Evolutionary conservation across 2,113 vertebrate species (phyloP).

Genomic region (Pterophyllum scalare): DNA sequence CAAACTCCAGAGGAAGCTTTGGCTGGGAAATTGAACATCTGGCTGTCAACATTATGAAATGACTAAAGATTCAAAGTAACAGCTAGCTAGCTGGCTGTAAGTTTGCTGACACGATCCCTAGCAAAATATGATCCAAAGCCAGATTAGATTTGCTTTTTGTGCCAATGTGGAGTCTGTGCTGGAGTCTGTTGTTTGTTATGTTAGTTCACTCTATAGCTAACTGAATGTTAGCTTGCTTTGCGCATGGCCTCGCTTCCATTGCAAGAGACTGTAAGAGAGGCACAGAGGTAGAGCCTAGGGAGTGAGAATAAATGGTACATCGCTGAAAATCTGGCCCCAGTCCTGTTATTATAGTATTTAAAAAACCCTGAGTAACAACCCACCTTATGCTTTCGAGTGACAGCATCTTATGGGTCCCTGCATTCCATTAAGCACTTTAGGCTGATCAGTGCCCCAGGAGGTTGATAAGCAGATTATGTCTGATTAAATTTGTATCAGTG

Average conservation of each 20-base stretch:
- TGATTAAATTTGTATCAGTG: conserved; percentile 87
- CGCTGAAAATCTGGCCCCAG: neutral
- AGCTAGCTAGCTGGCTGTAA: neutral
- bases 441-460: conserved; percentile 79
- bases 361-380: conserved; percentile 51
- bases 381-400: conserved; percentile 77
- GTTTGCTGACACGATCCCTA: neutral
- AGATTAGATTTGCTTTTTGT: neutral
- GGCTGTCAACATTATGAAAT: neutral
- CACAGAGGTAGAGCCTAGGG: neutral
- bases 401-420: conserved; percentile 76
- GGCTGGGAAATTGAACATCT: neutral
- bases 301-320: neutral
- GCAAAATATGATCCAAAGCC: neutral
- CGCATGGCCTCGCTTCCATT: neutral
- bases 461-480: conserved; percentile 85
- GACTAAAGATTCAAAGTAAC: neutral
- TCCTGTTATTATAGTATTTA: conserved; percentile 13
- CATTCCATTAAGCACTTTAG: conserved; percentile 81
- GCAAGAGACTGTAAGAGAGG: neutral
- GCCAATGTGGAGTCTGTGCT: no score
- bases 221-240: neutral
- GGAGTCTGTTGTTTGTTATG: no score
- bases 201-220: neutral
- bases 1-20: neutral